Conservation (phyloP, 2,113 vertebrate species). For the Nesospiza acunhae region DNA sequence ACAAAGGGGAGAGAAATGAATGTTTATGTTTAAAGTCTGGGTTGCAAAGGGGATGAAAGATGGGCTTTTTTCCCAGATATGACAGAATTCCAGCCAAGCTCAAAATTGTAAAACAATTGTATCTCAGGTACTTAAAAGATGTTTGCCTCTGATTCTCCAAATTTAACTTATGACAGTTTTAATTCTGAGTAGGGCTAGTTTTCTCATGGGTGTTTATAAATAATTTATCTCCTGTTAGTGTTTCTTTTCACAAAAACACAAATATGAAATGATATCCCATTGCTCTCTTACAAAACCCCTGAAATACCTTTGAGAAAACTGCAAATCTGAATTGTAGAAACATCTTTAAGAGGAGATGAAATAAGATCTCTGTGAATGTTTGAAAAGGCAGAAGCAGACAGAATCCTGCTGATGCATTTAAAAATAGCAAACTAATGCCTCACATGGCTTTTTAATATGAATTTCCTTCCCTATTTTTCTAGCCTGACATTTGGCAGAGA, state of each 20-base stretch:
- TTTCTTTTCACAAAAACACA: background rate
- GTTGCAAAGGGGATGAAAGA: background rate
- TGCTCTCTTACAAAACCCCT: background rate
- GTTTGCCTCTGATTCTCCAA: background rate
- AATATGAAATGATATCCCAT: background rate
- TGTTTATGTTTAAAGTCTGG: conserved; percentile 2
- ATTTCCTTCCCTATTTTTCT: background rate
- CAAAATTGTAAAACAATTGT: background rate
- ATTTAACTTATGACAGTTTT: background rate
- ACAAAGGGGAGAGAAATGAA: background rate
- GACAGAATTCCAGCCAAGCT: background rate
- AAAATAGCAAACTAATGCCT: background rate
- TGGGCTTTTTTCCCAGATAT: background rate
- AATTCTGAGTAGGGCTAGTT: background rate
- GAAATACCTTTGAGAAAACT: background rate
- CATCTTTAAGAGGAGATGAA: background rate
- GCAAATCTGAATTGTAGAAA: background rate
- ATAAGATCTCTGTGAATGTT: background rate
- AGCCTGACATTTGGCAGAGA: background rate
- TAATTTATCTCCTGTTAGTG: background rate
- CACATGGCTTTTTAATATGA: background rate
- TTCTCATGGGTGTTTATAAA: background rate
- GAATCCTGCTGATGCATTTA: background rate
- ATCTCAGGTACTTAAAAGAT: background rate
- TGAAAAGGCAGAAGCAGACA: background rate